These are phyloP conservation scores for Arrhopalites spinosus DNA, from an alignment of 2,888 invertebrate genomes.

Conservation along the genomic window DNA sequence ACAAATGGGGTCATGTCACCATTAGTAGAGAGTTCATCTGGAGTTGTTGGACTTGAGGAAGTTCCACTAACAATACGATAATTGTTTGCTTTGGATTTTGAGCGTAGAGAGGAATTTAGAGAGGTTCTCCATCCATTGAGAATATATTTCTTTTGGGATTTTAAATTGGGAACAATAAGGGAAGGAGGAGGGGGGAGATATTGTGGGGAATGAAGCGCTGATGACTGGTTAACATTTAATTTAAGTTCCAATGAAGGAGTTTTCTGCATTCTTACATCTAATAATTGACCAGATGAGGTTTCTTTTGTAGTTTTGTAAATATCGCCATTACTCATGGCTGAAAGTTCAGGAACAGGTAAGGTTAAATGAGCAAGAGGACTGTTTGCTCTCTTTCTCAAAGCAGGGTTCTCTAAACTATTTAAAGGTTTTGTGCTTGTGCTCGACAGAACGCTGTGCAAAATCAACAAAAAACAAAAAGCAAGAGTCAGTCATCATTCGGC, in stretches of 20 bases:
- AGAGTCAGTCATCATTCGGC: constrained; percentile 7
- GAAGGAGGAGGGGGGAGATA: constrained; percentile 17
- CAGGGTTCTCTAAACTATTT: constrained; percentile 32
- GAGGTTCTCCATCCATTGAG: constrained; percentile 51
- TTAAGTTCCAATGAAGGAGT: neutral
- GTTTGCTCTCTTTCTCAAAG: constrained; percentile 29
- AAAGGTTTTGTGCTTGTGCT: constrained; percentile 38
- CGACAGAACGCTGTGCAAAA: constrained; percentile 39
- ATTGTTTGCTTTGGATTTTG: constrained; percentile 15
- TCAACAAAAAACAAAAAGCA: constrained; percentile 19
- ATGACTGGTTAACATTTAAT: no score
- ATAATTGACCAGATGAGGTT: constrained; percentile 14
- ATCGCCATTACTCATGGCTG: neutral
- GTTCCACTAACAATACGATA: constrained; percentile 41
- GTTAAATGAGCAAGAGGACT: neutral
- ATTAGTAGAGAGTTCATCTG: constrained; percentile 8
- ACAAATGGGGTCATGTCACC: constrained; percentile 19
- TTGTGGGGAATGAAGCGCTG: neutral
- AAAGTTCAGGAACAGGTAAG: constrained; percentile 10
- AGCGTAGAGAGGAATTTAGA: constrained; percentile 34
- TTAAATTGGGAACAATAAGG: constrained; percentile 3
- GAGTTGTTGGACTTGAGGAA: constrained; percentile 8
- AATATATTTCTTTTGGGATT: constrained; percentile 41
- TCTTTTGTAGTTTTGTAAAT: constrained; percentile 8
- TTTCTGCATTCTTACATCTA: neutral